Conservation (phyloP, 2,113 vertebrate genomes). For the Propithecus coquereli region DNA sequence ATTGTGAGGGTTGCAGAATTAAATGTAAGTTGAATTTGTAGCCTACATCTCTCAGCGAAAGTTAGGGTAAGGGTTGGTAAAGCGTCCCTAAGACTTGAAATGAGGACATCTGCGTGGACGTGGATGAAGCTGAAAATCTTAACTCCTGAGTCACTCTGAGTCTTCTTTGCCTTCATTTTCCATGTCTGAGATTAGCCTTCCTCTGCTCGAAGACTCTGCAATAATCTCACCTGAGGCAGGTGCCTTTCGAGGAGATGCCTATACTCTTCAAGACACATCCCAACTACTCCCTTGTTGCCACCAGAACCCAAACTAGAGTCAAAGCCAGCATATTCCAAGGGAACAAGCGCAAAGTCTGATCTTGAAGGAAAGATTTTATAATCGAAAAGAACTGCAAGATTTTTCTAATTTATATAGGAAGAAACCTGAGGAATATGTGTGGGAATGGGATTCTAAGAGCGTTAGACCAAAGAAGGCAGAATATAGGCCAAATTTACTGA, state of each 20-base stretch:
- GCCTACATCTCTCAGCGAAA: not conserved
- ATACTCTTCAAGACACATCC: not conserved
- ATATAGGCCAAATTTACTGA: not conserved
- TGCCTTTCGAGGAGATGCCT: not conserved
- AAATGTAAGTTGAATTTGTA: not conserved
- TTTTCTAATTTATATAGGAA: not conserved
- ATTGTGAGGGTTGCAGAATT: not conserved
- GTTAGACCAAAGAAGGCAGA: not conserved
- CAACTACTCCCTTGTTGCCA: not conserved
- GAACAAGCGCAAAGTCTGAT: not conserved
- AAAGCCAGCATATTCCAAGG: not conserved
- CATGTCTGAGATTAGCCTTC: not conserved
- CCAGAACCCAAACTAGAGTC: not conserved
- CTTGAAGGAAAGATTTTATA: not conserved
- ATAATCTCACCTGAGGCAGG: not conserved
- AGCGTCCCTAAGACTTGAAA: not conserved
- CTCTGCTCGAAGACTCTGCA: not conserved
- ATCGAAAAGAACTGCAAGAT: not conserved
- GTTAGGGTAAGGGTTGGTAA: not conserved
- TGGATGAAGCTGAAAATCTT: not conserved
- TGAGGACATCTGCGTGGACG: not conserved
- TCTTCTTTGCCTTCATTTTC: not conserved
- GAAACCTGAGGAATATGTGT: not conserved
- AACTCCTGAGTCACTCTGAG: not conserved
- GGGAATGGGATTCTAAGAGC: not conserved